Conservation (phyloP, 2,113 vertebrate species). For the Camelus dromedarius region DNA sequence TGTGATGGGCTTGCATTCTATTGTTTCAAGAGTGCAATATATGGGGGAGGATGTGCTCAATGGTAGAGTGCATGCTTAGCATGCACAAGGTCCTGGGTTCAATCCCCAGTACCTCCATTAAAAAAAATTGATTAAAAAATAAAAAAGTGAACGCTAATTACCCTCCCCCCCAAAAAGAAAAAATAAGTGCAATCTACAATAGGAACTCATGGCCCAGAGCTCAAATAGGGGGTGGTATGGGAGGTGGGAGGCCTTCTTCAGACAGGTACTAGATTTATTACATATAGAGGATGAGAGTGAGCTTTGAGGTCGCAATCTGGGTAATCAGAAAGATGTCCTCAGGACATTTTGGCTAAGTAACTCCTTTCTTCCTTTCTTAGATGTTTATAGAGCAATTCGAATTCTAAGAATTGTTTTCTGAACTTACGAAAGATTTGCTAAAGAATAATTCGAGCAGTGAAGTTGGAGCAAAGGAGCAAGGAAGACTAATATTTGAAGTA, state of each 20-base stretch:
- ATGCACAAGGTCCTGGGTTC: too few relatives aligned
- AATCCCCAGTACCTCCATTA: too few relatives aligned
- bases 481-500: neutral
- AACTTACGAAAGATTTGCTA: conserved; percentile 54
- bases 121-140: too few relatives aligned
- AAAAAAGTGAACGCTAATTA: too few relatives aligned
- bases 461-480: neutral
- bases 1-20: neutral
- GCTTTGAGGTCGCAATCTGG: neutral
- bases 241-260: neutral
- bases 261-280: neutral
- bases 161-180: too few relatives aligned
- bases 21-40: conserved; percentile 13
- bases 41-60: too few relatives aligned
- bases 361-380: conserved; percentile 50
- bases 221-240: neutral
- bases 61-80: too few relatives aligned
- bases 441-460: neutral
- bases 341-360: conserved; percentile 50
- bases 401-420: conserved; percentile 71
- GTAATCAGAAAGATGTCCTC: conserved; percentile 37
- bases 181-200: neutral
- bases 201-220: neutral
- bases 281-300: neutral
- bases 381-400: neutral